These are phyloP conservation scores for Parnassius mnemosyne DNA, from an alignment of 2,888 invertebrate species.

Conservation along the genomic window DNA sequence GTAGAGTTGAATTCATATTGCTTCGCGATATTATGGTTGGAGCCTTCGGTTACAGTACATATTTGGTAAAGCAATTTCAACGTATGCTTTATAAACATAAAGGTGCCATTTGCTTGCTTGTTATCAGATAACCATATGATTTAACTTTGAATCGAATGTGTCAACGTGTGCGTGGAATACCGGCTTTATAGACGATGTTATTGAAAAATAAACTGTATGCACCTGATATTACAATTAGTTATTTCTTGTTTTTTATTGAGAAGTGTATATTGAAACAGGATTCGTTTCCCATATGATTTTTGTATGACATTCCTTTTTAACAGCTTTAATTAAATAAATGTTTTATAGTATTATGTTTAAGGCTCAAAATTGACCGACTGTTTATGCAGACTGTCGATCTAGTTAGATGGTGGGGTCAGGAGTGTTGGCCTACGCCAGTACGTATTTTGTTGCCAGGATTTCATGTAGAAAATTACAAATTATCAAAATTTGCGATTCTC, in stretches of 20 bases:
- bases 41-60: constrained; percentile 9
- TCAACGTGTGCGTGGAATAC: constrained; percentile 49
- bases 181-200: constrained; percentile 34
- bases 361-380: constrained; percentile 35
- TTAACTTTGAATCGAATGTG: constrained; percentile 53
- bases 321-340: constrained; percentile 28
- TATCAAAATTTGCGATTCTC: not conserved
- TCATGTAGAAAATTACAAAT: constrained; percentile 36
- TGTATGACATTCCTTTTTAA: constrained; percentile 66
- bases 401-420: constrained; percentile 56
- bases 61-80: constrained; percentile 29
- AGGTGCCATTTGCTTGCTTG: constrained; percentile 29
- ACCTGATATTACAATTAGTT: not conserved
- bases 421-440: constrained; percentile 43
- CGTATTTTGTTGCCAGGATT: constrained; percentile 43
- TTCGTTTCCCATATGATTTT: constrained; percentile 74
- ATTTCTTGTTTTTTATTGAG: constrained; percentile 28
- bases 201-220: constrained; percentile 29
- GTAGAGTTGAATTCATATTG: constrained; percentile 19
- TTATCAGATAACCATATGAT: constrained; percentile 56
- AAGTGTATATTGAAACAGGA: constrained; percentile 61
- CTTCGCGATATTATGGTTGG: constrained; percentile 26
- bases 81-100: rapidly evolving
- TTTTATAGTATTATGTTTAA: constrained; percentile 23
- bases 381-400: constrained; percentile 45